Evolutionary conservation across 2,888 invertebrate species (phyloP), one percentile per base, ranked within the genome.

Genomic region (Diarsia rubi): DNA sequence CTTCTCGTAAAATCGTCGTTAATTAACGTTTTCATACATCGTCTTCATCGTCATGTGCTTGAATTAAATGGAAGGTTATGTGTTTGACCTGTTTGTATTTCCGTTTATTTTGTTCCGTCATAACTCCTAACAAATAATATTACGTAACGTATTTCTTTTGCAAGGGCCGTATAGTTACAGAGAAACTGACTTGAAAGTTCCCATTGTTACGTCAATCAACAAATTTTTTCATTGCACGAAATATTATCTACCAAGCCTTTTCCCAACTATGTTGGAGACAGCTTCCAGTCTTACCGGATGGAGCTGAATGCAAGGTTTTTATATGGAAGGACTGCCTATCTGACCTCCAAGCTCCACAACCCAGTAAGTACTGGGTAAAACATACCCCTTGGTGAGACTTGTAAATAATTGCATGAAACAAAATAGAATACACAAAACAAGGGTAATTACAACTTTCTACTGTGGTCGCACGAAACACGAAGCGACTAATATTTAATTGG

Each of bases 401-500:
- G 37, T 12, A 31, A 47, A 62, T 60, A 62, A 47, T 62, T 14
- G 9, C 63, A 69, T 37, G 19, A 47, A 57, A 31, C 21, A 44
- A 44, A 73, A 44, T 9, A 63, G 3, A 73, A 21, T 27, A 16
- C 42, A 47, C 6, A 62, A 42, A 68, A 47, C 52, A n/a, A 21
- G 2, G 16, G 12, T n/a, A 12, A 64, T 64, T 67, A 19, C 5
- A 57, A 42, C 19, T 19, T 54, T 63, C 45, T 31, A 54, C 59
- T 21, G 27, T 44, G 27, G 81, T 52, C 49, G 45, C 65, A 69
- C 57, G 31, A 47, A 57, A 49, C 65, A 69, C 57, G 31, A 47
- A 57, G 24, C 44, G 31, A 24, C 65, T 47, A 73, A 62, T 70
- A 69, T 45, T 75, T 79, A 69, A 79, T 79, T 81, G 57, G 37